Evolutionary conservation across 2,113 vertebrate genomes (phyloP).

Genomic region (Laticauda colubrina): DNA sequence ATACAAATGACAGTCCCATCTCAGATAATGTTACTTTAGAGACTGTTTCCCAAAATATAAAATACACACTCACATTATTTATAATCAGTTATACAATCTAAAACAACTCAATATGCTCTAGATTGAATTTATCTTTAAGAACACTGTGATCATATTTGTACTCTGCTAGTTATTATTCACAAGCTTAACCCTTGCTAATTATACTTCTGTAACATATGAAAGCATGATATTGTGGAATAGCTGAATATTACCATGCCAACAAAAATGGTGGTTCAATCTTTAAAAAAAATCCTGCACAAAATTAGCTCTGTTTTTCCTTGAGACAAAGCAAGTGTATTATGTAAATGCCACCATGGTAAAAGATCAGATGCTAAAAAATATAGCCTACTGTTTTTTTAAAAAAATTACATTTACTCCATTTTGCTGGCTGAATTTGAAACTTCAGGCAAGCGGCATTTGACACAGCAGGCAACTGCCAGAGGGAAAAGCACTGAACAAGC

Average conservation of each 20-base stretch:
- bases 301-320: slow-evolving; percentile 41
- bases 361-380: slow-evolving; percentile 22
- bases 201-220: background rate
- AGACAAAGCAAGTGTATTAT: slow-evolving; percentile 45
- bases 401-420: slow-evolving; percentile 68
- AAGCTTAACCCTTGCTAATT: background rate
- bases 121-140: background rate
- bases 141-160: background rate
- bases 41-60: background rate
- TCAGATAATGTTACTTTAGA: background rate
- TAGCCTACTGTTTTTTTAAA: slow-evolving; percentile 44
- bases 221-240: background rate
- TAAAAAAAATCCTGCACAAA: slow-evolving; percentile 35
- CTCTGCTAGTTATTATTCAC: background rate
- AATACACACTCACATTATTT: background rate
- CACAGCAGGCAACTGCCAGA: slow-evolving; percentile 50
- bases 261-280: slow-evolving; percentile 46
- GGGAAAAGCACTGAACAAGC: background rate
- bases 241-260: slow-evolving; percentile 3
- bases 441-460: slow-evolving; percentile 46
- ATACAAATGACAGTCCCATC: background rate
- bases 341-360: background rate
- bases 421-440: slow-evolving; percentile 64
- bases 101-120: background rate
- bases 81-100: background rate